Base-by-base conservation (phyloP, 2,888 invertebrate genomes). In the Ophion costatus region DNA sequence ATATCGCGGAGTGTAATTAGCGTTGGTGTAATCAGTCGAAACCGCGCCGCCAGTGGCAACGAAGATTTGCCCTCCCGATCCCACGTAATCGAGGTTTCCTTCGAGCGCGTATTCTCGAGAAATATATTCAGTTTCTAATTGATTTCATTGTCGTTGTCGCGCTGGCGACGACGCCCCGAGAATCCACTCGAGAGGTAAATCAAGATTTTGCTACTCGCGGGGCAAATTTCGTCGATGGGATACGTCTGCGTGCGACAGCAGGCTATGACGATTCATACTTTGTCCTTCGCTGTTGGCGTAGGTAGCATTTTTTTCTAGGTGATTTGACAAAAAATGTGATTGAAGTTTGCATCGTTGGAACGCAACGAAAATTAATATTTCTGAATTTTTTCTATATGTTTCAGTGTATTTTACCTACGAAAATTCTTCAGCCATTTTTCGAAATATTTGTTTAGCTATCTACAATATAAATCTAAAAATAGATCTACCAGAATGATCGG, bases 101-200 rank as follows among this genome's bases (percentile, higher is more conserved):
- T 14, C 24, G 6, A 0, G 38, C 38, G 38, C 38, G 9, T 38
- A 38, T 38, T 38, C 80, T 14, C 59, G 63, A 74, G 66, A 73
- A 69, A 74, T 73, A 84, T 81, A 81, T 84, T 84, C 77, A 84
- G 63, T 84, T 77, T 84, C 84, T 74, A 84, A 84, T 84, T 84
- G 84, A 84, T 84, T 81, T 84, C 81, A 81, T 84, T 78, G 84
- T 84, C 81, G 77, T 78, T 38, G 45, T 38, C 38, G 56, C 33
- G 64, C 57, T 64, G 61, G 24, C 33, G 51, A 22, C 67, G 67
- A 45, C 66, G 56, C 7, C 57, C 61, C 75, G n/a, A 63, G 51
- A 56, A 56, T 64, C 24, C 29, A 22, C 56, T 11, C 56, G 29
- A 24, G n/a, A 45, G 63, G 45, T 24, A 66, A 75, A 75, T 64